Evolutionary conservation across 2,888 invertebrate genomes (phyloP).

Genomic region (Andrena marginata): DNA sequence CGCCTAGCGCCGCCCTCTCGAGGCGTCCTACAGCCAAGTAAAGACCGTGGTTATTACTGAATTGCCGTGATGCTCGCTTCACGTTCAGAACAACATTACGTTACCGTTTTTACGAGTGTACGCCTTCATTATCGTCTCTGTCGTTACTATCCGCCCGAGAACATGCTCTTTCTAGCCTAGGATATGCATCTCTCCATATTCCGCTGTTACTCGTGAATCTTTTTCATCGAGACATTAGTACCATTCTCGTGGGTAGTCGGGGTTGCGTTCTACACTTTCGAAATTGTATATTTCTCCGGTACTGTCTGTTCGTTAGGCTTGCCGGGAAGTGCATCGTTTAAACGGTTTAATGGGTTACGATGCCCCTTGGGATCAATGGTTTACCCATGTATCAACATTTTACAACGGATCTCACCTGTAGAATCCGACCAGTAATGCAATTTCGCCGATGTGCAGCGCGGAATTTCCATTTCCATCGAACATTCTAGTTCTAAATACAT

Average conservation of each 20-base stretch:
- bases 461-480: too few species aligned
- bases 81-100: conserved; percentile 5
- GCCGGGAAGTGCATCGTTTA: not conserved
- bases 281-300: not conserved
- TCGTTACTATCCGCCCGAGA: not conserved
- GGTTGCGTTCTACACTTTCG: not conserved
- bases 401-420: not conserved
- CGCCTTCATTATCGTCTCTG: not conserved
- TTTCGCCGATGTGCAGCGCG: not conserved
- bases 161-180: not conserved
- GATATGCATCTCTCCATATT: not conserved
- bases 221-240: not conserved
- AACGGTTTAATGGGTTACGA: conserved; percentile 1
- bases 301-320: not conserved
- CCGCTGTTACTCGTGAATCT: not conserved
- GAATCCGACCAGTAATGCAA: not conserved
- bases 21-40: conserved; percentile 15
- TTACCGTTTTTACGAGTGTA: not conserved
- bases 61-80: conserved; percentile 44
- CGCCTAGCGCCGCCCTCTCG: conserved; percentile 17
- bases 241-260: not conserved
- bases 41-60: conserved; percentile 54
- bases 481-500: too few species aligned
- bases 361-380: not conserved
- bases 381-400: not conserved